Evolutionary conservation across 2,113 vertebrate genomes (phyloP), one percentile per base, ranked within the genome.

Genomic region (Phylloscopus trochilus): DNA sequence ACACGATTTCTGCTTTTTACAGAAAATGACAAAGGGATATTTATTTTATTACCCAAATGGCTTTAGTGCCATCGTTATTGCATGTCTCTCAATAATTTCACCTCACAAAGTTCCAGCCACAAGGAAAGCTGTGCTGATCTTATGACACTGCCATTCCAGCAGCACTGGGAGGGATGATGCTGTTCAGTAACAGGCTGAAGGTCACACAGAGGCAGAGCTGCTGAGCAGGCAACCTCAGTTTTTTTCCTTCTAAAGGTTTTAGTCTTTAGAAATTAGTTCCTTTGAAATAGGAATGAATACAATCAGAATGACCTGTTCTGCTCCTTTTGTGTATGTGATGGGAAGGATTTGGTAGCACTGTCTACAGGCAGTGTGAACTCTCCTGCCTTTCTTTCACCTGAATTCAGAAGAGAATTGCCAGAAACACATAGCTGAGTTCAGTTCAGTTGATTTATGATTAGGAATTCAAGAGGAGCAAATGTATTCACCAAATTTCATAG

Each of bases 391-490:
- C 59, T 93, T 87, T 47, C 70, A 53, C 81, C 62, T 91, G 83
- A 64, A 87, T 85, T 89, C 63, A 66, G 51, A 73, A 55, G 26
- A 66, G 74, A 79, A 53, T 91, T 82, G 43, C 62, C 43, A 85
- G 81, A 60, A 89, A 7, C 53, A 13, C 6, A 0, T 26, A 1
- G 3, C 66, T 51, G 74, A 53, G 74, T 53, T 94, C 31, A 39
- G 33, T 53, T 90, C 39, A 41, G 47, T 39, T 93, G 89, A 82
- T 93, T 95, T 79, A 24, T 87, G 81, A 89, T 92, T 79, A 96
- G 62, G n/a, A 83, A 87, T 93, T 97, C 87, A 95, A 58, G 58
- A 75, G 89, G 89, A 93, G 62, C 44, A 92, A 95, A 95, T 72
- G 20, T 49, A 73, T 93, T 95, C 44, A 5, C 93, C 44, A 62